Conservation (phyloP, 2,113 vertebrate genomes). For the Peromyscus californicus region DNA sequence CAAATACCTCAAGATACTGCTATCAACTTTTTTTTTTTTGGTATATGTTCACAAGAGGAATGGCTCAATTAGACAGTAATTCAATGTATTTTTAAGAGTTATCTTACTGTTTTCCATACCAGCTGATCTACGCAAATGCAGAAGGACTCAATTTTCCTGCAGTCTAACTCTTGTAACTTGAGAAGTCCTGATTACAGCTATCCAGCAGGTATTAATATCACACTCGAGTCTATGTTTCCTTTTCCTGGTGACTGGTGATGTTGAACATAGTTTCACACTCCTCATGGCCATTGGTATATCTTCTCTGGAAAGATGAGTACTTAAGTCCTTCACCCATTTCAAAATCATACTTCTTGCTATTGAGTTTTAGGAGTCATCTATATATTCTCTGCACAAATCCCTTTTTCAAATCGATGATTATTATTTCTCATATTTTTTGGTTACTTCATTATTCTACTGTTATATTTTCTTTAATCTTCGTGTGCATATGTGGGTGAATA, state of each 20-base stretch:
- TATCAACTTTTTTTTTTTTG: not conserved
- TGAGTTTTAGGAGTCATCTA: not conserved
- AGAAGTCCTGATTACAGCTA: not conserved
- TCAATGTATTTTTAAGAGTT: not conserved
- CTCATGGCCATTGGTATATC: not conserved
- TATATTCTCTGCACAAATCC: not conserved
- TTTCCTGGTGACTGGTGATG: not conserved
- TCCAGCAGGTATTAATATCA: not conserved
- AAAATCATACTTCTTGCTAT: not conserved
- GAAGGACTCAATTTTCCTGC: not conserved
- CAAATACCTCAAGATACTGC: not conserved
- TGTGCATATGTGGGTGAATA: not conserved
- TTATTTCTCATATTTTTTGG: not conserved
- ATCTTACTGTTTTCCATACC: not conserved
- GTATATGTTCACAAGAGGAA: not conserved
- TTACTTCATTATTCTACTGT: not conserved
- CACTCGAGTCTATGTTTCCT: not conserved
- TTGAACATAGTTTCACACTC: not conserved
- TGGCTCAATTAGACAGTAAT: not conserved
- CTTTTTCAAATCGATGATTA: not conserved
- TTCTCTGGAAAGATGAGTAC: not conserved
- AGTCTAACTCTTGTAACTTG: not conserved
- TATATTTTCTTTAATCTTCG: not conserved
- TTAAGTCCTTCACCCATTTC: not conserved
- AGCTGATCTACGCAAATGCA: not conserved